Percentiles rank a stretch among this genome's conserved stretches.
These are phyloP conservation scores for Mola mola DNA, from an alignment of 2,113 vertebrate genomes.

Conservation along the genomic window DNA sequence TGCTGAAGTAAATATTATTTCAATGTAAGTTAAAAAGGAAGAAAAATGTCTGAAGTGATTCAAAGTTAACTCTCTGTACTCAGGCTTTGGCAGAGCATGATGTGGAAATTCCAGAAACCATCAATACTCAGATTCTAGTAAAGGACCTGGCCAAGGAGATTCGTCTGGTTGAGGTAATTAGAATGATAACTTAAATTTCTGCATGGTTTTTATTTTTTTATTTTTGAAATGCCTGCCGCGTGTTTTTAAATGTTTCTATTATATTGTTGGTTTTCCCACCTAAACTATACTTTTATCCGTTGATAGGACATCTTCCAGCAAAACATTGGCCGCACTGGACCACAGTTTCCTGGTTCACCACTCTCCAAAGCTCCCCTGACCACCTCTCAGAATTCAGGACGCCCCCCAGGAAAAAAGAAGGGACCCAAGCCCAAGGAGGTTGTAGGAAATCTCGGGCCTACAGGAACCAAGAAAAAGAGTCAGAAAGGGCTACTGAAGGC, in stretches of 20 bases:
- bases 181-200: background rate
- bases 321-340: constrained; percentile 87
- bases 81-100: constrained; percentile 89
- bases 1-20: background rate
- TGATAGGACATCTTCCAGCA: constrained; percentile 90
- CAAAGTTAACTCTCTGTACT: background rate
- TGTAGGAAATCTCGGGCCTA: constrained; percentile 55
- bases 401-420: constrained; percentile 86
- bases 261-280: background rate
- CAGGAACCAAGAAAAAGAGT: constrained; percentile 84
- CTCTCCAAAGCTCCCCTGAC: constrained; percentile 80
- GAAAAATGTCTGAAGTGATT: constrained; percentile 9
- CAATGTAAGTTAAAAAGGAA: background rate
- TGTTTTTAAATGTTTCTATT: background rate
- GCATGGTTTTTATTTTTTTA: background rate
- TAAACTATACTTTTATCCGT: constrained; percentile 1
- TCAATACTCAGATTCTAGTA: constrained; percentile 88
- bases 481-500: constrained; percentile 81
- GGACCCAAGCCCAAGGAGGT: constrained; percentile 84
- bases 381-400: constrained; percentile 80
- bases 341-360: constrained; percentile 83
- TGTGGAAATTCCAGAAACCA: constrained; percentile 90
- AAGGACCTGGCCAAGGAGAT: constrained; percentile 95
- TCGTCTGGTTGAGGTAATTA: constrained; percentile 88
- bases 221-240: background rate